Evolutionary conservation across 2,797 vertebrate species (phyloP).

Genomic region (Galagoides demidoff): DNA sequence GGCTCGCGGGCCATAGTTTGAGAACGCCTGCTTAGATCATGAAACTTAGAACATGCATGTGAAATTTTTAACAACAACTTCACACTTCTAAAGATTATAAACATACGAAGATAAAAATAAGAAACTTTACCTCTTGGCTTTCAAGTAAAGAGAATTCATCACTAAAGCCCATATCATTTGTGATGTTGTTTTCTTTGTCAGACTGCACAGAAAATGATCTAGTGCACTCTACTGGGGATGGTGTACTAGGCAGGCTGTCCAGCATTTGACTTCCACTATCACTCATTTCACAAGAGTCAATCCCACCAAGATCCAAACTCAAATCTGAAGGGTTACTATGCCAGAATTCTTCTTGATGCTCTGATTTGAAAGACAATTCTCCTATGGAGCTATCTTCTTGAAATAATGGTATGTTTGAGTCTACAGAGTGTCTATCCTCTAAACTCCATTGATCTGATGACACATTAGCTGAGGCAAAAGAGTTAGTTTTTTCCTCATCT

Average conservation of each 20-base stretch:
- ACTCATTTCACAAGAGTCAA: conserved; percentile 90
- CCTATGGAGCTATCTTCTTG: conserved; percentile 89
- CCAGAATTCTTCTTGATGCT: conserved; percentile 90
- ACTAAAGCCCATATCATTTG: conserved; percentile 86
- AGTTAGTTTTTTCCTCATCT: conserved; percentile 79
- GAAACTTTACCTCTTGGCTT: conserved; percentile 90
- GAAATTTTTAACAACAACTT: conserved; percentile 31
- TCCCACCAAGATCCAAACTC: conserved; percentile 93
- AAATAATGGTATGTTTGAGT: conserved; percentile 86
- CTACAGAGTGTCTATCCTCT: conserved; percentile 90
- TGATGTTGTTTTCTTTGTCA: conserved; percentile 86
- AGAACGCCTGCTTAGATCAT: not conserved
- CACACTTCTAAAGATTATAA: not conserved
- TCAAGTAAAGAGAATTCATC: conserved; percentile 93
- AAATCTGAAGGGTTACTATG: conserved; percentile 90
- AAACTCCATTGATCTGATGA: conserved; percentile 88
- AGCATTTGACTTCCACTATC: conserved; percentile 92
- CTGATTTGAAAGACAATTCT: conserved; percentile 87
- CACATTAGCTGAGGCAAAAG: conserved; percentile 80
- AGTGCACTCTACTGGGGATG: conserved; percentile 92
- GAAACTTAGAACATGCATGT: conserved; percentile 28
- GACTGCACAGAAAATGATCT: conserved; percentile 91
- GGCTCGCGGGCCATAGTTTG: too few relatives aligned
- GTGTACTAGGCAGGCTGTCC: conserved; percentile 95
- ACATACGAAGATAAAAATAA: conserved; percentile 33